Conservation (phyloP, 2,113 vertebrate species). For the Uria lomvia region DNA sequence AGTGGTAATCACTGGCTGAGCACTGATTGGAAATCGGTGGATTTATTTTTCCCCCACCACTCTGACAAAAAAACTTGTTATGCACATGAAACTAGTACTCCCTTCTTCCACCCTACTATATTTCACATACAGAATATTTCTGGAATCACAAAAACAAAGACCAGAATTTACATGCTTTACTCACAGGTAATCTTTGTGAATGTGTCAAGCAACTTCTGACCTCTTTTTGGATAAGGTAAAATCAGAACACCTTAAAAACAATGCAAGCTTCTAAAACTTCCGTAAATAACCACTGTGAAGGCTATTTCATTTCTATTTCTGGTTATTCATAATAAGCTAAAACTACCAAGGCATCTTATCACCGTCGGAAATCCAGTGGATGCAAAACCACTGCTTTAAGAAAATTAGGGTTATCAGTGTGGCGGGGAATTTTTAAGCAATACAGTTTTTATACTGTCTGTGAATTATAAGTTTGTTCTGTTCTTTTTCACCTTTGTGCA, state of each 20-base stretch:
- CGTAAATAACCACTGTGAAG: background rate
- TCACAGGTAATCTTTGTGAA: background rate
- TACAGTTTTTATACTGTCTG: background rate
- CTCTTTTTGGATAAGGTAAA: background rate
- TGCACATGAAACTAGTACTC: background rate
- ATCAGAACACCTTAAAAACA: background rate
- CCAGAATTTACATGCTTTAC: background rate
- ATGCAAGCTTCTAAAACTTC: background rate
- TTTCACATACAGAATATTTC: background rate
- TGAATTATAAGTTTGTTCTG: background rate
- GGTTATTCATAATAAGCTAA: background rate
- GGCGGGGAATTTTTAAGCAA: background rate
- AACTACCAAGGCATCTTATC: background rate
- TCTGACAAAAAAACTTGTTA: background rate
- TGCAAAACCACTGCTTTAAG: background rate
- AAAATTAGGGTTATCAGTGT: background rate
- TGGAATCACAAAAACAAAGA: background rate
- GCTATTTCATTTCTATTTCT: background rate
- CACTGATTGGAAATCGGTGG: background rate
- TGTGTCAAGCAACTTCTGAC: background rate
- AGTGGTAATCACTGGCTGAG: background rate
- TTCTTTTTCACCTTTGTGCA: background rate
- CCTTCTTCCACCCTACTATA: background rate
- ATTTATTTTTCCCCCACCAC: background rate
- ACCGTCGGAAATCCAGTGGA: background rate